Conservation (phyloP, 2,113 vertebrate genomes). For the Lichenostomus cassidix region DNA sequence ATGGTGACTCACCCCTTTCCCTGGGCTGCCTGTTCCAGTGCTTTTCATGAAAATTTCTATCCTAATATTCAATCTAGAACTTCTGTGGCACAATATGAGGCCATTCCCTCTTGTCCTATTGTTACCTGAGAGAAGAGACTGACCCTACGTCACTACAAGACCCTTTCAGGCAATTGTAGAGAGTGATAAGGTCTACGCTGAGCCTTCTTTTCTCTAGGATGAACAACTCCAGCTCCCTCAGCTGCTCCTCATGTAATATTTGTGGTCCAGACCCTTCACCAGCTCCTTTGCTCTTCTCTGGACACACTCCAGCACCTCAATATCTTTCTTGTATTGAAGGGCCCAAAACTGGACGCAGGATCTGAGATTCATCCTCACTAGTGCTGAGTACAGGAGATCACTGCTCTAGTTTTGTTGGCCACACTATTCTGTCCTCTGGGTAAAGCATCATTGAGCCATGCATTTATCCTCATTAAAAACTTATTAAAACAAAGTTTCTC, state of each 20-base stretch:
- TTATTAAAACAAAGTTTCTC: neutral
- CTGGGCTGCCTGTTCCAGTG: neutral
- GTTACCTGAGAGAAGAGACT: neutral
- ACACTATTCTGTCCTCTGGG: neutral
- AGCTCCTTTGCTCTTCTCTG: neutral
- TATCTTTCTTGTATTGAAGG: neutral
- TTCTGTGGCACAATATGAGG: neutral
- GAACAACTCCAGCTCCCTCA: neutral
- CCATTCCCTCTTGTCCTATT: neutral
- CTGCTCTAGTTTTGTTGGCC: neutral
- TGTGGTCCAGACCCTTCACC: neutral
- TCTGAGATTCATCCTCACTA: neutral
- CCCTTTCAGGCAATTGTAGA: neutral
- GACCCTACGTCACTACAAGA: neutral
- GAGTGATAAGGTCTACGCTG: rapidly evolving
- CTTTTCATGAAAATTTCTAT: neutral
- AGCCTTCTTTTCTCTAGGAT: neutral
- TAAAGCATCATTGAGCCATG: neutral
- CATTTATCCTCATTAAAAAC: neutral
- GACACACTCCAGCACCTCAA: rapidly evolving
- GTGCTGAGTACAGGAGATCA: no score
- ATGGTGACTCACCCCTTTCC: neutral
- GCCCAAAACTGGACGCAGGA: neutral
- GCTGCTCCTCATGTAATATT: neutral
- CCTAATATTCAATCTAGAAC: neutral